phyloP scores from a whole-genome alignment of 2,797 vertebrate species.

The Ammospiza maritima region DNA sequence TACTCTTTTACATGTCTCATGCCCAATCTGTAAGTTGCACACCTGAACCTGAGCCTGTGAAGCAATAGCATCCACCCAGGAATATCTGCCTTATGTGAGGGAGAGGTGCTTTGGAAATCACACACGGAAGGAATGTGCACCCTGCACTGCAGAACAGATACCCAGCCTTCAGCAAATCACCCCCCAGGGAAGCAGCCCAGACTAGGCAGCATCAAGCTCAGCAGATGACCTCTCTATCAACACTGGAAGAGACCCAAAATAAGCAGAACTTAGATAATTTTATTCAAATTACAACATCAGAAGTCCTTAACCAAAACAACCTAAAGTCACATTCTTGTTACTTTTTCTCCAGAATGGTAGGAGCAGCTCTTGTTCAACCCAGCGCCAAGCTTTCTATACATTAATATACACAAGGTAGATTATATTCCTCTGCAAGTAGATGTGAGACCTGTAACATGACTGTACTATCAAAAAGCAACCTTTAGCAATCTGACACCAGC shows the following conservation, averaged over 20 bases:
- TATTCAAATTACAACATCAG: not conserved
- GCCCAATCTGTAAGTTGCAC: not conserved
- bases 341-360: not conserved
- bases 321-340: not conserved
- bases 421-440: not conserved
- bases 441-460: not conserved
- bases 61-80: not conserved
- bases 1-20: not conserved
- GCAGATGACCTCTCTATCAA: not conserved
- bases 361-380: not conserved
- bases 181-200: not conserved
- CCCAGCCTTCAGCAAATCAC: not conserved
- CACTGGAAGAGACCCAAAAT: not conserved
- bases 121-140: fast-evolving
- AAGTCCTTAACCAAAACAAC: not conserved
- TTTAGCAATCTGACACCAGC: not conserved
- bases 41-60: not conserved
- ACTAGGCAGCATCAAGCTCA: not conserved
- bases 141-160: not conserved
- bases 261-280: not conserved
- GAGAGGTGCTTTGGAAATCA: not conserved
- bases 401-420: not conserved
- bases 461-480: not conserved
- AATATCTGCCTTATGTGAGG: not conserved
- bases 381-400: not conserved